A percentile compares a stretch with the other conserved stretches of the same genome.
phyloP scores from a whole-genome alignment of 2,113 vertebrate species.

The Urocynchramus pylzowi region DNA sequence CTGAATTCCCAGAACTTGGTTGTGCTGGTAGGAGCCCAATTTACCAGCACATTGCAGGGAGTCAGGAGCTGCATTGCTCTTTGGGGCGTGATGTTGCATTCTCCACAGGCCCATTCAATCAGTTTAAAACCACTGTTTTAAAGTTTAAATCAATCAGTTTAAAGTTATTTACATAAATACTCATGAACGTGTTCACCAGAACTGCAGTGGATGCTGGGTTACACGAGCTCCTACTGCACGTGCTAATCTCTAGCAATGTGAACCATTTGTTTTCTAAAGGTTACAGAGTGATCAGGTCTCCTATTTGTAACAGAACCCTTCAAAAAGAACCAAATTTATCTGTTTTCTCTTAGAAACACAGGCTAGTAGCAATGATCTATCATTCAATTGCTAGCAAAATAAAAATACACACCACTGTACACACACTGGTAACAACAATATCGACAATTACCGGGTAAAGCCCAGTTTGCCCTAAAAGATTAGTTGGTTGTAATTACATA shows the following conservation, averaged over 20 bases:
- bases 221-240: fast-evolving
- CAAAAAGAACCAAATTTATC: background rate
- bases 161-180: background rate
- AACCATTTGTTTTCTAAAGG: background rate
- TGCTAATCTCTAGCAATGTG: background rate
- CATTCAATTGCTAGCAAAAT: background rate
- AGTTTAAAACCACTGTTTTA: background rate
- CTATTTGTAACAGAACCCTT: background rate
- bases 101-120: background rate
- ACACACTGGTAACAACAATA: background rate
- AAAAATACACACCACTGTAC: background rate
- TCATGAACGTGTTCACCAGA: fast-evolving
- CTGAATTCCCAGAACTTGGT: background rate
- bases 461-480: background rate
- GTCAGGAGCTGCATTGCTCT: background rate
- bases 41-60: background rate
- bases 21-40: background rate
- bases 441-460: background rate
- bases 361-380: background rate
- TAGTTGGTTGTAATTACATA: background rate
- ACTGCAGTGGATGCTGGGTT: background rate
- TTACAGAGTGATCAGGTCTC: background rate
- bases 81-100: background rate
- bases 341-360: background rate
- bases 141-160: too few relatives aligned